phyloP scores from a whole-genome alignment of 2,113 vertebrate genomes.

The Psophia crepitans region DNA sequence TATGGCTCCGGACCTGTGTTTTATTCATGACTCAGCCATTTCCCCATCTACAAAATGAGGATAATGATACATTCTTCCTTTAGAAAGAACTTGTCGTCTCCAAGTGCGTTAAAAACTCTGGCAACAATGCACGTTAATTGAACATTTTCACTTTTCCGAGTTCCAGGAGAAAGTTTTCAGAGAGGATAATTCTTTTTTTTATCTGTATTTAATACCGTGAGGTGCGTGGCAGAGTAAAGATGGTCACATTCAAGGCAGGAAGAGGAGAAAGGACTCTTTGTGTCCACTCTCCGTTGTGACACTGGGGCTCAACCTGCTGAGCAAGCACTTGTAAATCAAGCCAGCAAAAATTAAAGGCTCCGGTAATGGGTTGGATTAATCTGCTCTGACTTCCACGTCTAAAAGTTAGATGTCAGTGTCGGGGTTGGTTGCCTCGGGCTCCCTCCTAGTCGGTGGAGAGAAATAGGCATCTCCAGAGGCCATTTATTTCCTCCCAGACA shows the following conservation, averaged over 20 bases:
- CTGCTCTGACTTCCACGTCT: neutral
- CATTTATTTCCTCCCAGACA: neutral
- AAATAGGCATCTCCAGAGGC: conserved; percentile 30
- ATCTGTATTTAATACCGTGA: neutral
- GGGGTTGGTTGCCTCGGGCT: conserved; percentile 7
- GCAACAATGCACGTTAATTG: neutral
- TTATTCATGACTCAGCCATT: neutral
- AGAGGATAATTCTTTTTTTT: neutral
- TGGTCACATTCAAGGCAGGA: neutral
- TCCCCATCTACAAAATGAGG: neutral
- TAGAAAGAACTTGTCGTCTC: neutral
- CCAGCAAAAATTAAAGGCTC: neutral
- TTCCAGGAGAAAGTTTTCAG: neutral
- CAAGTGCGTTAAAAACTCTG: neutral
- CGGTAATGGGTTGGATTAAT: conserved; percentile 25
- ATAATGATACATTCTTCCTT: neutral
- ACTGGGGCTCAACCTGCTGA: neutral
- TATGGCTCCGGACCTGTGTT: neutral
- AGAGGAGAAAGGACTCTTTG: neutral
- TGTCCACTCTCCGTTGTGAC: neutral
- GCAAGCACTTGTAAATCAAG: conserved; percentile 31
- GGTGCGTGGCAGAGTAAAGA: neutral
- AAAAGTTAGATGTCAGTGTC: neutral
- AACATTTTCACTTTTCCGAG: neutral
- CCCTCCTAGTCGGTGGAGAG: neutral